Evolutionary conservation across 1,140 invertebrate species (phyloP), one percentile per base, ranked within the genome.

Genomic region (Pteromalus puparum): DNA sequence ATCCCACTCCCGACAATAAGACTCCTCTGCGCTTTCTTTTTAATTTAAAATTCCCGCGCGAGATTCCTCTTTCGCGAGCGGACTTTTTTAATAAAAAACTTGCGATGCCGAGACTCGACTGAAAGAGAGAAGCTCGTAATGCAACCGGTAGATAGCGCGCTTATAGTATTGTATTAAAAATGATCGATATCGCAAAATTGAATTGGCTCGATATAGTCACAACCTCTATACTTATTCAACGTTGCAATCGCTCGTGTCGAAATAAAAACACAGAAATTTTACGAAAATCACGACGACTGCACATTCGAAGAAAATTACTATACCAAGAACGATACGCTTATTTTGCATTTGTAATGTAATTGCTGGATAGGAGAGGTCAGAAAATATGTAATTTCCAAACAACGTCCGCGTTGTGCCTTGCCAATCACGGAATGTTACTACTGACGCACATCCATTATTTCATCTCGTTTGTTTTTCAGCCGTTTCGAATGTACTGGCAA

Each of bases 31-130:
- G 53, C 38, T 21, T 42, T 1, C 21, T 46, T 81, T 81, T 81
- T 81, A 81, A 81, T 81, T 81, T 72, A 46, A 70, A 81, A 72
- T 81, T 48, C 67, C 30, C 18, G 46, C 12, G 7, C 4, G 30
- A 34, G 30, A 34, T 34, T 34, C 30, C 30, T 34, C 4, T 34
- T 34, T 34, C 30, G 30, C 30, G 30, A 2, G 30, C 42, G 15
- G 42, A 74, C 68, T 34, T 81, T 81, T 81, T 81, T 81, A 81
- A 81, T 81, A 74, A 81, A 81, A 81, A 81, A 81, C 70, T 74
- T 81, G 10, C 30, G 28, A 9, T 81, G 53, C 6, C 21, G 65
- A 42, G 42, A 26, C 46, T 42, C 28, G n/a, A 72, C 6, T 9
- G 9, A 42, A 7, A 42, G 38, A 42, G 70, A 48, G 42, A 72